These are phyloP conservation scores for Pseudorhombus dupliciocellatus DNA, from an alignment of 2,113 vertebrate genomes.

Conservation along the genomic window DNA sequence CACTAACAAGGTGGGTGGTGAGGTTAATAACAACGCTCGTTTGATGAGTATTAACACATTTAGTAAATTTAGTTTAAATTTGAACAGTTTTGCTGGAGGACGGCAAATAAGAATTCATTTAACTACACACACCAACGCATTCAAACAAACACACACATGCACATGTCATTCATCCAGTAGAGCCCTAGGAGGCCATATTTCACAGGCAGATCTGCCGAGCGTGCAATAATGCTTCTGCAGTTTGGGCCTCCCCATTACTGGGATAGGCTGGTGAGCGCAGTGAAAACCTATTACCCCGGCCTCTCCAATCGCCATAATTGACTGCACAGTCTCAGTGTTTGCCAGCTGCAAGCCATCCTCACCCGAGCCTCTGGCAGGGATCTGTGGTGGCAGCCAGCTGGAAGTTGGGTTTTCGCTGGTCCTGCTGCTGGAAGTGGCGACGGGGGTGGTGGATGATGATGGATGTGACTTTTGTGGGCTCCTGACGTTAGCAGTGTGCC, in stretches of 20 bases:
- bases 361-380: constrained; percentile 55
- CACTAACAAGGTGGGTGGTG: too few species aligned
- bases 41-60: neutral
- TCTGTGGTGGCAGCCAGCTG: constrained; percentile 51
- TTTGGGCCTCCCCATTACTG: constrained; percentile 70
- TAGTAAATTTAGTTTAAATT: constrained; percentile 6
- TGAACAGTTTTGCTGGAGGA: neutral
- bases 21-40: too few species aligned
- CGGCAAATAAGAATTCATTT: constrained; percentile 53
- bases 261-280: constrained; percentile 60
- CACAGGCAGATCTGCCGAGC: constrained; percentile 73
- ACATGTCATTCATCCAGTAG: constrained; percentile 36
- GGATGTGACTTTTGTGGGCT: constrained; percentile 27
- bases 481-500: constrained; percentile 22
- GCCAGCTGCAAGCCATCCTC: constrained; percentile 57
- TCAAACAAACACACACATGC: constrained; percentile 20
- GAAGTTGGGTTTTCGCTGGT: constrained; percentile 40
- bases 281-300: constrained; percentile 73
- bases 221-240: constrained; percentile 68
- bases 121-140: constrained; percentile 13
- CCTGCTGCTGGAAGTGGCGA: constrained; percentile 42
- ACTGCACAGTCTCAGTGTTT: constrained; percentile 61
- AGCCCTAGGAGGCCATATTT: constrained; percentile 71
- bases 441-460: constrained; percentile 27
- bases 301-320: constrained; percentile 74